Evolutionary conservation across 2,888 invertebrate species (phyloP), one percentile per base, ranked within the genome.

Genomic region (Isotomurus palustris): DNA sequence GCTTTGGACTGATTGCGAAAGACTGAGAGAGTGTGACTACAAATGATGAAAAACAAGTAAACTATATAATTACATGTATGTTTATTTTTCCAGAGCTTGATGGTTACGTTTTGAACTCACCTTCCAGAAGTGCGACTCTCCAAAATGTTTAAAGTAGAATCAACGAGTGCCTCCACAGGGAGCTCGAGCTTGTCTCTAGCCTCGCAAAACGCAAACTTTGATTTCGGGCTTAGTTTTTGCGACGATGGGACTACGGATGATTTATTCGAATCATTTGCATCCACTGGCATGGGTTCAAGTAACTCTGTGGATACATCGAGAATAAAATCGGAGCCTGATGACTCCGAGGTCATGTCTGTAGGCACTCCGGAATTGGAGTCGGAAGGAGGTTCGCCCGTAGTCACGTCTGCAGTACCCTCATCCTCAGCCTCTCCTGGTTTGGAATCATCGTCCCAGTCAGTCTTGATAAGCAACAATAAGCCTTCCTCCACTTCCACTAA

Each of bases 61-160:
- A n/a, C n/a, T n/a, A n/a, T n/a, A n/a, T n/a, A n/a, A n/a, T n/a
- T n/a, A n/a, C n/a, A n/a, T n/a, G n/a, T n/a, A n/a, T n/a, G n/a
- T n/a, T n/a, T n/a, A n/a, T n/a, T n/a, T n/a, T n/a, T n/a, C n/a
- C n/a, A n/a, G n/a, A n/a, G n/a, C n/a, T n/a, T n/a, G n/a, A n/a
- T n/a, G n/a, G n/a, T n/a, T n/a, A n/a, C n/a, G n/a, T n/a, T n/a
- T n/a, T n/a, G n/a, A n/a, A n/a, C n/a, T n/a, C n/a, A n/a, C n/a
- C n/a, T n/a, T n/a, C n/a, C n/a, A n/a, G n/a, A n/a, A n/a, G n/a
- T n/a, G n/a, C n/a, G n/a, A n/a, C n/a, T n/a, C n/a, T n/a, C 35
- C 25, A 67, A 51, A 60, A 70, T 71, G 71, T 71, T 71, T 49
- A 71, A 71, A 64, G 71, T 71, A 19, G 71, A 71, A 41, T 54